Base-by-base conservation (phyloP, 2,113 vertebrate species). In the Seriola dumerili region DNA sequence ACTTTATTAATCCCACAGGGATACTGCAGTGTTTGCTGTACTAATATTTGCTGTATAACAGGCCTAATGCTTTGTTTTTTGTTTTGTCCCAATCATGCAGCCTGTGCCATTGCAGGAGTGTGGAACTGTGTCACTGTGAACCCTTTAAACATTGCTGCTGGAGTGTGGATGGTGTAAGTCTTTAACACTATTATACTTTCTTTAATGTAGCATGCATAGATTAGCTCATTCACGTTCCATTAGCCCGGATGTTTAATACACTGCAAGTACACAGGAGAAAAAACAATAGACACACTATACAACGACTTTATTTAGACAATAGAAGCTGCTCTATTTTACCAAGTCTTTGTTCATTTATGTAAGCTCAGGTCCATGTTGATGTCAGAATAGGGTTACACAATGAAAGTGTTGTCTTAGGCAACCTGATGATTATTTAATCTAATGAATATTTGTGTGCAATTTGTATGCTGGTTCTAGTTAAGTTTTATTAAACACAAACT, bases 141-240 rank as follows among this genome's bases (percentile, higher is more conserved):
- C 91, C 98, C 98, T 32, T 90, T 99, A 90, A 98, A 99, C 93
- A 98, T 99, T 0, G 98, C 97, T 0, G 98, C 98, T 0, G 98
- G 98, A 2, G 97, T 98, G 32, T 99, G 98, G 97, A 99, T 99
- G 98, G 96, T 99, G 98, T 99, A 95, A 99, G 98, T 96, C 40
- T 55, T 69, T 4, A 10, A 50, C 19, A 29, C 4, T 61, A n/a
- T 62, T 42, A 6, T 3, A 12, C 10, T 32, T 54, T 36, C 21
- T 70, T 29, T 23, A 48, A 58, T 25, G 10, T 36, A 21, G 7
- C 55, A 9, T 38, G 4, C 36, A 74, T 57, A 8, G 9, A 68
- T 68, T 5, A 46, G 10, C 25, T 58, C 13, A 17, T 67, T 81
- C 11, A 46, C 1, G 4, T 44, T 62, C 12, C 29, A 14, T 17